Evolutionary conservation across 2,888 invertebrate species (phyloP).

Genomic region (Drosophila kambysellisi): DNA sequence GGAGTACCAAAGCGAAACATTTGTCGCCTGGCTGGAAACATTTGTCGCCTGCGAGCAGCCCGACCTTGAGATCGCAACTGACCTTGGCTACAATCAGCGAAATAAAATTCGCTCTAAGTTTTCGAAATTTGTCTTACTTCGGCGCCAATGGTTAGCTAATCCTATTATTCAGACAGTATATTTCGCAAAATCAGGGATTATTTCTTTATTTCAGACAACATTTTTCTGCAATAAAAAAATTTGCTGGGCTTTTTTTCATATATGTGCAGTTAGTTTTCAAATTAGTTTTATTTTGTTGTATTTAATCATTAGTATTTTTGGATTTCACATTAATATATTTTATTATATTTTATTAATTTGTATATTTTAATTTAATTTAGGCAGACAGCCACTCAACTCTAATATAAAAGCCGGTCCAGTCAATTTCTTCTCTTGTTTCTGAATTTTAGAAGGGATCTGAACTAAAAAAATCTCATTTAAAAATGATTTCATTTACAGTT

Average conservation of each 20-base stretch:
- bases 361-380: neutral
- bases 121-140: neutral
- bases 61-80: slow-evolving; percentile 1
- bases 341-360: neutral
- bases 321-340: neutral
- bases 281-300: neutral
- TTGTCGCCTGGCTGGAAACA: slow-evolving; percentile 64
- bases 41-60: neutral
- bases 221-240: neutral
- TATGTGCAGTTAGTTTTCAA: neutral
- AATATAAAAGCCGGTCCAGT: neutral
- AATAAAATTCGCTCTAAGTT: neutral
- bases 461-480: neutral
- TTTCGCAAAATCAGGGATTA: neutral
- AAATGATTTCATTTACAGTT: too few relatives aligned
- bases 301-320: neutral
- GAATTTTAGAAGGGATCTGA: neutral
- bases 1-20: slow-evolving; percentile 54
- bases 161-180: neutral
- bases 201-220: neutral
- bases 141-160: neutral
- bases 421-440: neutral
- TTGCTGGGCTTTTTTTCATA: neutral
- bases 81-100: neutral
- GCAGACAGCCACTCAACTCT: neutral